Evolutionary conservation across 2,888 invertebrate genomes (phyloP).

Genomic region (Andrena minutula): DNA sequence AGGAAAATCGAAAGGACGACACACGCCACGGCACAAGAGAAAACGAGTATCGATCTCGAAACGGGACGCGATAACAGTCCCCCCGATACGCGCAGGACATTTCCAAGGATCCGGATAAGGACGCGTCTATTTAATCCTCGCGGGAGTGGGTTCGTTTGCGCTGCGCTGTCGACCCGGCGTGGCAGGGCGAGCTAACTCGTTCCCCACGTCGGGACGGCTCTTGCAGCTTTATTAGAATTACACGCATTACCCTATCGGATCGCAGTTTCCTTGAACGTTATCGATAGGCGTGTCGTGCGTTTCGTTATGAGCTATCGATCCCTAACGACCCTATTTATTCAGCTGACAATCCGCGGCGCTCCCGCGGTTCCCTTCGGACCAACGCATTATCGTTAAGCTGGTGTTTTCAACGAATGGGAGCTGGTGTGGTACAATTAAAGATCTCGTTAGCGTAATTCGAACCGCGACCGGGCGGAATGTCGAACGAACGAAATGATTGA

Average conservation of each 20-base stretch:
- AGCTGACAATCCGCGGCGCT: not conserved
- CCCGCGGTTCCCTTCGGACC: too few species aligned
- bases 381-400: too few species aligned
- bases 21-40: not conserved
- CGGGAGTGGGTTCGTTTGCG: not conserved
- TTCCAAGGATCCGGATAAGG: conserved; percentile 13
- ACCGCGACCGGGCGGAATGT: too few species aligned
- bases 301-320: not conserved
- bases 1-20: conserved; percentile 18
- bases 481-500: too few species aligned
- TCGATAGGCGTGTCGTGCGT: not conserved
- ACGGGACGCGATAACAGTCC: conserved; percentile 10
- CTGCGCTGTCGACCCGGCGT: not conserved
- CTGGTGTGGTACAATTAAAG: too few species aligned
- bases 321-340: not conserved
- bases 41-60: conserved; percentile 21
- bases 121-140: not conserved
- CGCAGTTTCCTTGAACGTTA: not conserved
- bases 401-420: too few species aligned
- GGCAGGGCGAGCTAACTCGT: not conserved
- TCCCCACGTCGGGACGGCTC: not conserved
- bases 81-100: not conserved
- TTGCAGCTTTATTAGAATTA: conserved; percentile 20
- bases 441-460: too few species aligned
- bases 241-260: not conserved